A percentile compares a stretch with the other conserved stretches of the same genome.
phyloP scores from a whole-genome alignment of 2,888 invertebrate species.

The Ophion slaviceki region DNA sequence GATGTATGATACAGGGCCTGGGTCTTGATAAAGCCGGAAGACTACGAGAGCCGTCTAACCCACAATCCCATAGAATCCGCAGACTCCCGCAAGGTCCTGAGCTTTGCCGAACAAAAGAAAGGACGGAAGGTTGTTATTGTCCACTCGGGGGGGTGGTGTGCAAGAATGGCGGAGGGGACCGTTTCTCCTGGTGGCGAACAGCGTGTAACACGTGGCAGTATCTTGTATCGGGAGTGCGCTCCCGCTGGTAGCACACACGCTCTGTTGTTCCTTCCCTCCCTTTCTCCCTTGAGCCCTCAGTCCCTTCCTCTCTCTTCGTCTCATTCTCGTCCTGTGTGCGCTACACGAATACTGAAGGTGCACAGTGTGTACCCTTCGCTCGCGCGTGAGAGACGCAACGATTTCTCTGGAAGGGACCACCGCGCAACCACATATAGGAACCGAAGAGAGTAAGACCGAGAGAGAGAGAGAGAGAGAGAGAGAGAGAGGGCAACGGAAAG shows the following conservation, averaged over 20 bases:
- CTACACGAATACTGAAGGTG: slow-evolving; percentile 46
- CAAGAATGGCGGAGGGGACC: slow-evolving; percentile 74
- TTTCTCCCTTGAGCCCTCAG: slow-evolving; percentile 62
- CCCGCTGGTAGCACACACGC: slow-evolving; percentile 80
- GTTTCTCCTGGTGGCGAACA: slow-evolving; percentile 83
- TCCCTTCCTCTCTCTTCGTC: slow-evolving; percentile 46
- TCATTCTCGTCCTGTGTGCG: slow-evolving; percentile 52
- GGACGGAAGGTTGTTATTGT: slow-evolving; percentile 69
- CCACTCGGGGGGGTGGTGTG: slow-evolving; percentile 61
- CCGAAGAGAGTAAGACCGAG: slow-evolving; percentile 6
- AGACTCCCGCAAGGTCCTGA: slow-evolving; percentile 35
- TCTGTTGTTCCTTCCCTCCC: slow-evolving; percentile 72
- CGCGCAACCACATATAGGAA: slow-evolving; percentile 53
- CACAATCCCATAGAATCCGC: slow-evolving; percentile 38
- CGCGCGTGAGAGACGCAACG: slow-evolving; percentile 56
- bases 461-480: slow-evolving; percentile 30
- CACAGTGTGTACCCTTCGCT: slow-evolving; percentile 53
- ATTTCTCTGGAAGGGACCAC: slow-evolving; percentile 57
- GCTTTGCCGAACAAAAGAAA: slow-evolving; percentile 64
- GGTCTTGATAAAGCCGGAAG: slow-evolving; percentile 48
- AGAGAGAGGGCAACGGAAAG: slow-evolving; percentile 43
- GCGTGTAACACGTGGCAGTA: slow-evolving; percentile 83
- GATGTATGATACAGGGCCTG: not conserved
- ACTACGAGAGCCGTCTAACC: slow-evolving; percentile 46
- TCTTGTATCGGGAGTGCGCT: slow-evolving; percentile 82